Percentiles rank a stretch among this genome's conserved stretches.
Conservation (phyloP, 1,140 invertebrate genomes). For the Acyrthosiphon pisum region DNA sequence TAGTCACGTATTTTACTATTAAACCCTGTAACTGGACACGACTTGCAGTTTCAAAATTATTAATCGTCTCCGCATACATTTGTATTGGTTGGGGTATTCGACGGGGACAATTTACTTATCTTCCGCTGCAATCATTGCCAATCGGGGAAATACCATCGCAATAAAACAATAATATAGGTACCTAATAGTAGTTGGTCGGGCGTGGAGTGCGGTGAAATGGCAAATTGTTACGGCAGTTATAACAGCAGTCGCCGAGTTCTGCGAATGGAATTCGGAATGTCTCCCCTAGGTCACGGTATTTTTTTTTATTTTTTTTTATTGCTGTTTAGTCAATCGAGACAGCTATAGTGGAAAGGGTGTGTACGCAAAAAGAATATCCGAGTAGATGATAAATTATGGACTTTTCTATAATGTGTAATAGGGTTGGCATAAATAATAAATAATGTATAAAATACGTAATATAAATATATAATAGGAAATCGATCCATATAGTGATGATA, state of each 20-base stretch:
- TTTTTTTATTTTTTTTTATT: constrained; percentile 17
- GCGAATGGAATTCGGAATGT: constrained; percentile 36
- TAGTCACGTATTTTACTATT: constrained; percentile 16
- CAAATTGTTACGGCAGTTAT: constrained; percentile 34
- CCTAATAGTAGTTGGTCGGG: not conserved
- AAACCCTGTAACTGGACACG: constrained; percentile 8
- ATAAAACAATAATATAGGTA: constrained; percentile 29
- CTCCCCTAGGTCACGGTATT: not conserved
- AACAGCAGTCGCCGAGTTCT: constrained; percentile 8
- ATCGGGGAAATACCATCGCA: not conserved
- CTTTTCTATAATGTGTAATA: constrained; percentile 28
- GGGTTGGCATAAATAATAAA: constrained; percentile 21
- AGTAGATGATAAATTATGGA: constrained; percentile 29
- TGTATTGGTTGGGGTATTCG: not conserved
- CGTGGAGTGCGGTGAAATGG: not conserved
- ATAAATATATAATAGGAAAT: not conserved
- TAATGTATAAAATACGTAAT: not conserved
- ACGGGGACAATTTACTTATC: constrained; percentile 33
- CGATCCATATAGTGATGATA: not conserved
- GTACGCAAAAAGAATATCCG: constrained; percentile 32
- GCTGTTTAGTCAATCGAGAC: constrained; percentile 37
- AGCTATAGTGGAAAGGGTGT: not conserved
- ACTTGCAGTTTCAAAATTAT: not conserved
- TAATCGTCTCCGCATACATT: constrained; percentile 11
- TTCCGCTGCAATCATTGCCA: not conserved